Evolutionary conservation across 2,113 vertebrate species (phyloP).

Genomic region (Rynchops niger): DNA sequence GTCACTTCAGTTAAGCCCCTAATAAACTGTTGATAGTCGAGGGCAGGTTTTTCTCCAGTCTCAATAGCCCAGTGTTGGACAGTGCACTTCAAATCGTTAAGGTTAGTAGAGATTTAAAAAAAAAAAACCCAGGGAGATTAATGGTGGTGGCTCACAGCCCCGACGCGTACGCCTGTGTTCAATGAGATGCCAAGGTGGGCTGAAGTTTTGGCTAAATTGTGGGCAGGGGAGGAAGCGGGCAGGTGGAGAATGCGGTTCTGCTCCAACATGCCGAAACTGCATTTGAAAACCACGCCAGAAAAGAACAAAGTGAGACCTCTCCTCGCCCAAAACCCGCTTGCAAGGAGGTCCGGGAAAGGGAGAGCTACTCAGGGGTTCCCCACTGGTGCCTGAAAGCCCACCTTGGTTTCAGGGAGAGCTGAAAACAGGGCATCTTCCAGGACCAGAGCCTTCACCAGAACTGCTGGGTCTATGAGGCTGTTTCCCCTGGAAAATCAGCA

Average conservation of each 20-base stretch:
- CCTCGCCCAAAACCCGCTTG: background rate
- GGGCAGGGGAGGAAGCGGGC: background rate
- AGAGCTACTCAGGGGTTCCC: background rate
- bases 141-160: conserved; percentile 43
- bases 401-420: background rate
- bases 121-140: conserved; percentile 37
- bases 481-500: background rate
- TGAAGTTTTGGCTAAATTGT: conserved; percentile 30
- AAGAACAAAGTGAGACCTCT: background rate
- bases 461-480: rapidly evolving
- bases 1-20: conserved; percentile 72
- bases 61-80: conserved; percentile 66
- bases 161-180: background rate
- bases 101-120: conserved; percentile 44
- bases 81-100: conserved; percentile 63
- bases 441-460: background rate
- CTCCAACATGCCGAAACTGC: background rate
- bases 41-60: conserved; percentile 55
- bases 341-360: background rate
- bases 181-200: conserved; percentile 2
- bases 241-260: background rate
- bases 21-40: conserved; percentile 72
- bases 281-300: background rate
- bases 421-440: background rate
- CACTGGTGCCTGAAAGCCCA: rapidly evolving